phyloP scores from a whole-genome alignment of 2,888 invertebrate genomes.

The Cyclophora albipunctata region DNA sequence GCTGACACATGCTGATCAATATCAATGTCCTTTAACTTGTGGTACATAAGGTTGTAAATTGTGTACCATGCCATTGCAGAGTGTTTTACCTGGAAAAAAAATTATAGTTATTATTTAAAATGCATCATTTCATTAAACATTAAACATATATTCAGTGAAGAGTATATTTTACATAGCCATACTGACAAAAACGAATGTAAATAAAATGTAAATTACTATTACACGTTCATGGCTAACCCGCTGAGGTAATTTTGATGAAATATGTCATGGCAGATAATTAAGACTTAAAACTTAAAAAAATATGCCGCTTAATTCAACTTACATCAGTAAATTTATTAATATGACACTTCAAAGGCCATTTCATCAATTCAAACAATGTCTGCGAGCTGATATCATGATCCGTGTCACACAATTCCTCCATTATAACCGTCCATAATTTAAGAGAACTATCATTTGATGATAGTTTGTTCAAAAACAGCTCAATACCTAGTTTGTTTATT shows the following conservation, averaged over 20 bases:
- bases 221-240: too few species aligned
- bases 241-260: too few species aligned
- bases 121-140: too few species aligned
- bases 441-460: slow-evolving; percentile 27
- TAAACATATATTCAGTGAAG: too few species aligned
- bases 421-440: slow-evolving; percentile 44
- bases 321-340: too few species aligned
- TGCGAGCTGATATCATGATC: slow-evolving; percentile 14
- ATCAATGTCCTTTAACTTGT: slow-evolving; percentile 17
- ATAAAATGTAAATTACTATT: too few species aligned
- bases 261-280: too few species aligned
- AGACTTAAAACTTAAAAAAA: too few species aligned
- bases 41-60: slow-evolving; percentile 25
- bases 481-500: slow-evolving; percentile 9
- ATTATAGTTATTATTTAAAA: background rate
- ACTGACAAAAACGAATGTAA: background rate
- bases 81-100: slow-evolving; percentile 30
- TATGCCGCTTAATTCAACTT: too few species aligned
- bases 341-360: slow-evolving; percentile 43
- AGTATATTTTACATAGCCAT: background rate
- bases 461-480: slow-evolving; percentile 26
- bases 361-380: slow-evolving; percentile 25
- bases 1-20: slow-evolving; percentile 21
- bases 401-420: slow-evolving; percentile 28
- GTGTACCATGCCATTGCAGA: slow-evolving; percentile 38